A percentile compares a stretch with the other conserved stretches of the same genome.
These are phyloP conservation scores for Nomada fabriciana DNA, from an alignment of 2,888 invertebrate species.

Conservation along the genomic window DNA sequence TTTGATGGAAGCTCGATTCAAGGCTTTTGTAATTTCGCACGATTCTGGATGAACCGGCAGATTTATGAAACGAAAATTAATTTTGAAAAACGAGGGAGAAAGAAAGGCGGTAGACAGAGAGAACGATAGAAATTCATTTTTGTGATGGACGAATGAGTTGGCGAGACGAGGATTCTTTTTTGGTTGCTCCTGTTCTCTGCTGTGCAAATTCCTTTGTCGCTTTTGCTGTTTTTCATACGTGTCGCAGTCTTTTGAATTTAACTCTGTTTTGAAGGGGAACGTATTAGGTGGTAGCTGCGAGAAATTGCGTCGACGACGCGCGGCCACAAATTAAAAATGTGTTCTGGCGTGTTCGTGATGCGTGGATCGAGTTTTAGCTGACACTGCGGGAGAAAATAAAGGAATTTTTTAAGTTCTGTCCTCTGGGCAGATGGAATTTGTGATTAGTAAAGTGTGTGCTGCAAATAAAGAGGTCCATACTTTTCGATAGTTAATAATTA, in stretches of 20 bases:
- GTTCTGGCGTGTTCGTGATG: not conserved
- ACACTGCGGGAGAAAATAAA: not conserved
- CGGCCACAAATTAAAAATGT: constrained; percentile 35
- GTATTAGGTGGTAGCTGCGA: constrained; percentile 24
- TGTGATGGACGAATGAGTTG: constrained; percentile 25
- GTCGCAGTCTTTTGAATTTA: not conserved
- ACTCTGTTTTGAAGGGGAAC: constrained; percentile 24
- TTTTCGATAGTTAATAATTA: not conserved
- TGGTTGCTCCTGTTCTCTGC: not conserved
- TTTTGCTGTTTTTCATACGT: constrained; percentile 1
- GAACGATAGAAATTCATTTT: constrained; percentile 24
- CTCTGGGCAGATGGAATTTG: not conserved
- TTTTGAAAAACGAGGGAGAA: constrained; percentile 6
- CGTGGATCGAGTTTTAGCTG: constrained; percentile 13
- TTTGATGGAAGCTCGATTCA: constrained; percentile 7
- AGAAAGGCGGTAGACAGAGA: not conserved
- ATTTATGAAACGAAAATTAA: constrained; percentile 36
- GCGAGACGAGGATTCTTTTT: not conserved
- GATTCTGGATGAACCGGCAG: not conserved
- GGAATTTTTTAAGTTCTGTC: constrained; percentile 1
- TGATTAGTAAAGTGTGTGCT: too few species aligned
- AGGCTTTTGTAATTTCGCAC: constrained; percentile 18
- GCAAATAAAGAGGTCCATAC: too few species aligned
- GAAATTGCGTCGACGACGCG: constrained; percentile 15
- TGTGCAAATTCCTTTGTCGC: not conserved